These are phyloP conservation scores for Drosophila watanabei DNA, from an alignment of 1,140 invertebrate genomes.

Conservation along the genomic window DNA sequence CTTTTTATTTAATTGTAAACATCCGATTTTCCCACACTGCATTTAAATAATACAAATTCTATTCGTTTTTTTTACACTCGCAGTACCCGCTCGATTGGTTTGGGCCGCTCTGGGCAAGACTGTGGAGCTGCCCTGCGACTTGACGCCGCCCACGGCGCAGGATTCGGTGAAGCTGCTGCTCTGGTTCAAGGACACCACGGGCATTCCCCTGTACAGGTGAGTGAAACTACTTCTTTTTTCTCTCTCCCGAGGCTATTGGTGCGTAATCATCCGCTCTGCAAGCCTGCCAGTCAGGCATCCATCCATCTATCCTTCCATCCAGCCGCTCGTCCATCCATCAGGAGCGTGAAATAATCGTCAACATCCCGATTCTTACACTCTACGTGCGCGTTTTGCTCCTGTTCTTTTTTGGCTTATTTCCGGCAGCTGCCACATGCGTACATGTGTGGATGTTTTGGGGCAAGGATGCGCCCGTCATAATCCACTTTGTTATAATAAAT, in stretches of 20 bases:
- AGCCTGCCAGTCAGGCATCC: slow-evolving; percentile 48
- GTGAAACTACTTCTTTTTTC: slow-evolving; percentile 57
- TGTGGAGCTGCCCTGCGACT: slow-evolving; percentile 92
- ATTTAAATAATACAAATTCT: slow-evolving; percentile 16
- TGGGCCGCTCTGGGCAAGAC: slow-evolving; percentile 91
- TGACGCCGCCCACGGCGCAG: slow-evolving; percentile 89
- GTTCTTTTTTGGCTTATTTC: slow-evolving; percentile 64
- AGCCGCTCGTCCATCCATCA: slow-evolving; percentile 53
- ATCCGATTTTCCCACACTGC: background rate
- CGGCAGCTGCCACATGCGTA: slow-evolving; percentile 54
- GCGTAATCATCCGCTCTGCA: slow-evolving; percentile 26
- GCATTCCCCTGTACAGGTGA: slow-evolving; percentile 94
- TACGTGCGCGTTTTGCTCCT: slow-evolving; percentile 48
- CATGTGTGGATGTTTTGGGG: slow-evolving; percentile 41
- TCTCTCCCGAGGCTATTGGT: slow-evolving; percentile 7
- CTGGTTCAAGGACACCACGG: slow-evolving; percentile 93
- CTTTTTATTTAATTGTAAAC: background rate
- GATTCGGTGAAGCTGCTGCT: slow-evolving; percentile 93
- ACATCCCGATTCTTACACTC: slow-evolving; percentile 74
- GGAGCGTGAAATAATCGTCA: slow-evolving; percentile 80
- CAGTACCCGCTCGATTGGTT: slow-evolving; percentile 89
- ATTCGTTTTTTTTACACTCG: background rate
- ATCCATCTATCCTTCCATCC: slow-evolving; percentile 52
- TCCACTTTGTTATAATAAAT: slow-evolving; percentile 85
- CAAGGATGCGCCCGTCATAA: slow-evolving; percentile 79